These are phyloP conservation scores for Pheosia tremula DNA, from an alignment of 2,888 invertebrate species.

Conservation along the genomic window DNA sequence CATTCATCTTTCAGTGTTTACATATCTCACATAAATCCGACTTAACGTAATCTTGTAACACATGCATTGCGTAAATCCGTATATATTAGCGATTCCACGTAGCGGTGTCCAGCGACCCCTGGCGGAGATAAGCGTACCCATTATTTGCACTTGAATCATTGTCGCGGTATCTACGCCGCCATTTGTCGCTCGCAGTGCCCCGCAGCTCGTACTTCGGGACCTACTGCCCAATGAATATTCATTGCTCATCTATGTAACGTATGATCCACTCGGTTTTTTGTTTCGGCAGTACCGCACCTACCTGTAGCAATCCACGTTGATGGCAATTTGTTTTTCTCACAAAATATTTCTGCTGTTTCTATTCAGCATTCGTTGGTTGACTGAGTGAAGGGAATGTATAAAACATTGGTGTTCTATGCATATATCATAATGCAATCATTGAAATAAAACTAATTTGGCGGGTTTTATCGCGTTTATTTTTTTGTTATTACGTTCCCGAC, in stretches of 20 bases:
- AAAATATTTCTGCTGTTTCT: background rate
- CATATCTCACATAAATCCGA: constrained; percentile 3
- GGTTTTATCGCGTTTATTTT: no score
- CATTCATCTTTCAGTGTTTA: background rate
- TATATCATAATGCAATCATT: background rate
- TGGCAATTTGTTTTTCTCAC: background rate
- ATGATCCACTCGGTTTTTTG: constrained; percentile 24
- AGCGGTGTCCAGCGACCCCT: constrained; percentile 43
- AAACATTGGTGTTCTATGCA: background rate
- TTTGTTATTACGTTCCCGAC: no score
- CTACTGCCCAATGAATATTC: constrained; percentile 63
- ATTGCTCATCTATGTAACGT: constrained; percentile 46
- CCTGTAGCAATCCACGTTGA: background rate
- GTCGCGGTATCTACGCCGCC: constrained; percentile 55
- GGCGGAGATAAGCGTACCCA: constrained; percentile 52
- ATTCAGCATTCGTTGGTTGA: background rate
- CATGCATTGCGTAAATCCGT: constrained; percentile 22
- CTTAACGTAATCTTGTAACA: constrained; percentile 13
- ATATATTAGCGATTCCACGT: constrained; percentile 35
- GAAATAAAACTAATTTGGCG: no score
- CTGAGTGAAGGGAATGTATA: background rate
- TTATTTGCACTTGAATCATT: constrained; percentile 69
- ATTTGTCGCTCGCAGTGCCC: constrained; percentile 48
- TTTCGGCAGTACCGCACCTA: constrained; percentile 1
- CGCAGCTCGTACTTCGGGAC: constrained; percentile 22